phyloP scores from a whole-genome alignment of 53 echinoderm and acorn worm species.

The Luidia sarsii region DNA sequence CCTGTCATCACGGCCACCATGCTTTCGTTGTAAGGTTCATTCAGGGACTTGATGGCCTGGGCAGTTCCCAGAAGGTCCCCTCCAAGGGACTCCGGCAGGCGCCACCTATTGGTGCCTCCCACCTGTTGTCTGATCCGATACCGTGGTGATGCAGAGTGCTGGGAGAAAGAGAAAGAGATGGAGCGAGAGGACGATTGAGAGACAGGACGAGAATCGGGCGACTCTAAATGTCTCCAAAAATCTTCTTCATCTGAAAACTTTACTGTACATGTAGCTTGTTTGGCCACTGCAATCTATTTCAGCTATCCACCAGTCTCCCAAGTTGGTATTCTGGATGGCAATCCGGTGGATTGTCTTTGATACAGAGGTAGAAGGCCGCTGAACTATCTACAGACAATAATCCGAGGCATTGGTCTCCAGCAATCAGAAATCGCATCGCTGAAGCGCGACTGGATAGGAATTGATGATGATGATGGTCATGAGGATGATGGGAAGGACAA shows the following conservation, averaged over 20 bases:
- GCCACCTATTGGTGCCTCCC: slow-evolving; percentile 93
- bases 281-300: too few species aligned
- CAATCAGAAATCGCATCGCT: too few species aligned
- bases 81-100: slow-evolving; percentile 90
- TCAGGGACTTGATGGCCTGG: slow-evolving; percentile 88
- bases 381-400: too few species aligned
- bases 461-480: too few species aligned
- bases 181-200: not conserved
- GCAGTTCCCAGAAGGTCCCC: slow-evolving; percentile 94
- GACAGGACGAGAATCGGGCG: not conserved
- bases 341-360: too few species aligned
- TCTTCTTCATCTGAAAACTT: not conserved
- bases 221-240: not conserved
- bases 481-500: too few species aligned
- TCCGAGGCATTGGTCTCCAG: too few species aligned
- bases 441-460: too few species aligned
- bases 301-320: too few species aligned
- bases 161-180: not conserved
- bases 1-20: slow-evolving; percentile 87
- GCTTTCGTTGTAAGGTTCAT: slow-evolving; percentile 81
- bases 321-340: too few species aligned
- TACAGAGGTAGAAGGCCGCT: too few species aligned
- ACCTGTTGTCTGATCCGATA: slow-evolving; percentile 90
- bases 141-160: slow-evolving; percentile 95
- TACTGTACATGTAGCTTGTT: not conserved